phyloP scores from a whole-genome alignment of 2,797 vertebrate genomes.

The Acridotheres tristis region DNA sequence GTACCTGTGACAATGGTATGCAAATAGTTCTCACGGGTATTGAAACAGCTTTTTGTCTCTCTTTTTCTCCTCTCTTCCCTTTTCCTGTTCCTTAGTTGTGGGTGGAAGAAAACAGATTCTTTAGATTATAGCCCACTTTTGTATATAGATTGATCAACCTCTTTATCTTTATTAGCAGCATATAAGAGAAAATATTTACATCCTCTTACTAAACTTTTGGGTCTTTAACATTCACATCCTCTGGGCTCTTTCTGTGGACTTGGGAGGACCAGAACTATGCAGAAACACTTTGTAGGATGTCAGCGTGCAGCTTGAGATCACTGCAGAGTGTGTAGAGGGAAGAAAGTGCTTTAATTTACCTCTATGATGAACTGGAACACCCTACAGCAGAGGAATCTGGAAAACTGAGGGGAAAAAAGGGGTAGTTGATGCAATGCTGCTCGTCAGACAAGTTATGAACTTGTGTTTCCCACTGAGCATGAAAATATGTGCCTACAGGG shows the following conservation, averaged over 20 bases:
- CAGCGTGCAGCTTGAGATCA: neutral
- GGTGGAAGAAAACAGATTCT: neutral
- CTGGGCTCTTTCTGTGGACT: neutral
- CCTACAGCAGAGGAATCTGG: neutral
- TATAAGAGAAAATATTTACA: neutral
- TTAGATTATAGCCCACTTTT: neutral
- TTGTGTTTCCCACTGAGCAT: neutral
- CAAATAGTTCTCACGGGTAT: neutral
- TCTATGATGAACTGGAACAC: neutral
- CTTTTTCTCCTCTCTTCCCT: neutral
- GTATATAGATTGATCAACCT: neutral
- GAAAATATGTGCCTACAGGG: neutral
- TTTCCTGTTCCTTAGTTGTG: neutral
- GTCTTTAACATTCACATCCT: neutral
- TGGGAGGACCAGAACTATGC: neutral
- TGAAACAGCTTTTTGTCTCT: neutral
- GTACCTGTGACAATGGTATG: neutral
- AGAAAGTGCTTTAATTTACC: neutral
- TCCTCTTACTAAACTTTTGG: neutral
- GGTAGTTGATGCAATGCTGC: neutral
- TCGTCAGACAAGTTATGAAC: neutral
- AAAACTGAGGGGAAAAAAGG: neutral
- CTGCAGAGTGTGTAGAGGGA: neutral
- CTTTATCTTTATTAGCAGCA: neutral
- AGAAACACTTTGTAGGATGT: neutral